phyloP scores from a whole-genome alignment of 1,140 invertebrate species.

The Proctacanthus coquilletti region DNA sequence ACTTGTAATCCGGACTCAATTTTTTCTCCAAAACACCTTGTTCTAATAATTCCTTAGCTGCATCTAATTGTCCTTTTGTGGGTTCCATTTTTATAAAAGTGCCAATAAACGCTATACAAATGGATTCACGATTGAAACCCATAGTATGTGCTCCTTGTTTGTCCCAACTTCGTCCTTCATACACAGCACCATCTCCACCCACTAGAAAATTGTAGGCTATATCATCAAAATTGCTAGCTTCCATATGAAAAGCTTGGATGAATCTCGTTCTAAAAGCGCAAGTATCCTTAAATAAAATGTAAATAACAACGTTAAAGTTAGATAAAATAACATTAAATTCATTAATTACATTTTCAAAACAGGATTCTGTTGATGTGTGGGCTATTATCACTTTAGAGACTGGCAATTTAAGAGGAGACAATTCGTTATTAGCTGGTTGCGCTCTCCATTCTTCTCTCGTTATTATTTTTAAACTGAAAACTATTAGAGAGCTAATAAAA shows the following conservation, averaged over 20 bases:
- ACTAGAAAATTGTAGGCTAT: conserved; percentile 54
- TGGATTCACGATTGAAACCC: conserved; percentile 41
- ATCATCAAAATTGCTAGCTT: conserved; percentile 42
- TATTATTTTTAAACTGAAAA: too few species aligned
- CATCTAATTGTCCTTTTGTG: conserved; percentile 36
- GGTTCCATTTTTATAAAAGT: conserved; percentile 39
- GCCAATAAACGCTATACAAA: conserved; percentile 56
- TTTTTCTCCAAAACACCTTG: conserved; percentile 42
- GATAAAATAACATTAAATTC: too few species aligned
- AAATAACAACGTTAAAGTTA: too few species aligned
- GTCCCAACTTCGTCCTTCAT: conserved; percentile 50
- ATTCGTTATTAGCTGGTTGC: too few species aligned
- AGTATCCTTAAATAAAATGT: too few species aligned
- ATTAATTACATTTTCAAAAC: too few species aligned
- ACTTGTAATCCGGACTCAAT: conserved; percentile 37
- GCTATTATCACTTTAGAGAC: too few species aligned
- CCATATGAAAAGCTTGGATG: conserved; percentile 59
- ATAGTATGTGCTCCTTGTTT: conserved; percentile 42
- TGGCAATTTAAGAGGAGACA: too few species aligned
- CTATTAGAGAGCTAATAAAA: too few species aligned
- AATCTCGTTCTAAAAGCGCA: conserved; percentile 35
- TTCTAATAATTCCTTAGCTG: conserved; percentile 38
- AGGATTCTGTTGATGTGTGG: too few species aligned
- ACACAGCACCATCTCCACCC: conserved; percentile 44
- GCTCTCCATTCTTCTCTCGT: too few species aligned